phyloP scores from a whole-genome alignment of 2,888 invertebrate species.

The Tetranychus piercei region DNA sequence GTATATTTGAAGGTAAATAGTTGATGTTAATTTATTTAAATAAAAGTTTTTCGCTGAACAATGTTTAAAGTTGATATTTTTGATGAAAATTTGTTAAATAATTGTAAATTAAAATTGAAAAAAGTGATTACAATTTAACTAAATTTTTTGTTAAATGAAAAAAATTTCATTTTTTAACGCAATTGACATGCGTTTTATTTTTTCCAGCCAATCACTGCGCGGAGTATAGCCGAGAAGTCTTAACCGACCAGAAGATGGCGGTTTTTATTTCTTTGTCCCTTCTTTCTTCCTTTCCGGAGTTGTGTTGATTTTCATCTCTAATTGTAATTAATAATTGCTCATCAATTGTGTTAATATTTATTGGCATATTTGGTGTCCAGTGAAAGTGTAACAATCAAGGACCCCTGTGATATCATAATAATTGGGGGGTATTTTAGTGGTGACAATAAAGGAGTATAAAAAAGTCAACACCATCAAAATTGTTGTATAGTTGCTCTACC shows the following conservation, averaged over 20 bases:
- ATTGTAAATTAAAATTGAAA: too few species aligned
- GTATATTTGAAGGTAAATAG: too few species aligned
- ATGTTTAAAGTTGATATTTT: too few species aligned
- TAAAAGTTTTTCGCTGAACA: too few species aligned
- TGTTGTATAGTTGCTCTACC: not conserved
- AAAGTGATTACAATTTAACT: too few species aligned
- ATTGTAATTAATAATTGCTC: not conserved
- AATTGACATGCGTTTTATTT: too few species aligned
- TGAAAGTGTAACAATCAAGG: not conserved
- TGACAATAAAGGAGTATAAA: not conserved
- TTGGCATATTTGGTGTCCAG: conserved; percentile 1
- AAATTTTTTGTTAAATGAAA: too few species aligned
- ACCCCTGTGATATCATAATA: not conserved
- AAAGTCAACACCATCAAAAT: not conserved
- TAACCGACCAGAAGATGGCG: not conserved
- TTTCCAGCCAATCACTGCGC: not conserved
- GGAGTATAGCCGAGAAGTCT: not conserved
- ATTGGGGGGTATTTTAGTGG: not conserved
- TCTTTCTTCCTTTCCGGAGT: not conserved
- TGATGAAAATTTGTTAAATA: too few species aligned
- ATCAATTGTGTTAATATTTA: not conserved
- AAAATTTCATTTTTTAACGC: too few species aligned
- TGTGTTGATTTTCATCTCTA: not conserved
- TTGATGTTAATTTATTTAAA: too few species aligned
- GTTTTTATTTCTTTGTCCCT: not conserved